phyloP scores from a whole-genome alignment of 2,113 vertebrate species.

The Balaenoptera acutorostrata region DNA sequence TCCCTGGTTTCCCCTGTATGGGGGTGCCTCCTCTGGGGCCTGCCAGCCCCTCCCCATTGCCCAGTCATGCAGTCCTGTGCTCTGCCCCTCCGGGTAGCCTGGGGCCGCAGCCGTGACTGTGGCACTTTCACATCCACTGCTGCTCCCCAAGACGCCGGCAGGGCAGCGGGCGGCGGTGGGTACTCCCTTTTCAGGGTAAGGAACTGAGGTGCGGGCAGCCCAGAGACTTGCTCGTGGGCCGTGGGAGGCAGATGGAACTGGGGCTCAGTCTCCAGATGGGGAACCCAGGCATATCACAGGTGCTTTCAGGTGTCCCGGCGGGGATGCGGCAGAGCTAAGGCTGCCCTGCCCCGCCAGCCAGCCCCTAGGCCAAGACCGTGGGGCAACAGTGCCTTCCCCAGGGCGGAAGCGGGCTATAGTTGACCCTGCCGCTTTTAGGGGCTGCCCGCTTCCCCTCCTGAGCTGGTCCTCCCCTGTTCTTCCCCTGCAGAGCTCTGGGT shows the following conservation, averaged over 20 bases:
- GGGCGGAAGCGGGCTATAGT: neutral
- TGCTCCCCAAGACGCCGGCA: neutral
- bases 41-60: neutral
- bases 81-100: neutral
- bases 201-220: neutral
- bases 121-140: too few species aligned
- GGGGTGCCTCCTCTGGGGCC: neutral
- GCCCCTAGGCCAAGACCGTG: neutral
- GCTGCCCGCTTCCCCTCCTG: neutral
- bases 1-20: neutral
- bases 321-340: neutral
- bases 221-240: neutral
- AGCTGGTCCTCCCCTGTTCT: too few species aligned
- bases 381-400: neutral
- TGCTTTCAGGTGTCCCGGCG: neutral
- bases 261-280: neutral
- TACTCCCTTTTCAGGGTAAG: neutral
- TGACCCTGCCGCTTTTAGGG: neutral
- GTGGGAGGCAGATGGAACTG: neutral
- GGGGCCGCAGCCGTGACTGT: fast-evolving
- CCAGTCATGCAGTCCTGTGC: neutral
- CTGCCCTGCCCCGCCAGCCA: neutral
- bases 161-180: neutral
- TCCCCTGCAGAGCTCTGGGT: too few species aligned
- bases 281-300: neutral